Evolutionary conservation across 1,140 invertebrate genomes (phyloP), one percentile per base, ranked within the genome.

Genomic region (Heliconius hermathena): DNA sequence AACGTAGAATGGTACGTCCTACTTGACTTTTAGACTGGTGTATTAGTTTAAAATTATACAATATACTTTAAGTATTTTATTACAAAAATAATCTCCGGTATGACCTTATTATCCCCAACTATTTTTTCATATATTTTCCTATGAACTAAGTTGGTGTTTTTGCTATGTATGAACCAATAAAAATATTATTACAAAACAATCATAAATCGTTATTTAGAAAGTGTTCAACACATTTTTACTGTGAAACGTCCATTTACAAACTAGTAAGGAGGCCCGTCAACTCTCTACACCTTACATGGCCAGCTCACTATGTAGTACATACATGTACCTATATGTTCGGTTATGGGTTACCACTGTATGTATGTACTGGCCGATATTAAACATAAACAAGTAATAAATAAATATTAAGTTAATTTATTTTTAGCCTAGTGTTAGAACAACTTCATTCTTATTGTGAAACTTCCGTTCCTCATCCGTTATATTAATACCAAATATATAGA

Each of bases 251-350:
- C 76, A 78, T 54, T 71, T 77, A 81, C 81, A 66, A 71, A 77
- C 72, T 77, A 74, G 76, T 78, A 79, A 72, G 73, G 76, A 74
- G 72, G 76, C 41, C 75, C 22, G 41, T 60, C 81, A 57, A 75
- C 81, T 82, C 78, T 82, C 81, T 79, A 82, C 81, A 73, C 77
- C 81, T 26, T 77, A 80, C 71, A 77, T 80, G 81, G 75, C 33
- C 77, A 79, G 36, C 71, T 57, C 81, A 71, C 54, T 38, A 49
- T 49, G 18, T 38, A 38, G 71, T 72, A 38, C 36, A n/a, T 72
- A n/a, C 71, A 41, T 20, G 18, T 20, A 72, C 36, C 29, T 72
- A 71, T 52, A 71, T 71, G 70, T 11, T 71, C 33, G 29, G 1
- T 66, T 29, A 66, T 66, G 11, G 57, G 8, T 66, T 29, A 66